Percentiles rank a stretch among this genome's conserved stretches.
Conservation (phyloP, 2,888 invertebrate species). For the Cryptosula pallasiana region DNA sequence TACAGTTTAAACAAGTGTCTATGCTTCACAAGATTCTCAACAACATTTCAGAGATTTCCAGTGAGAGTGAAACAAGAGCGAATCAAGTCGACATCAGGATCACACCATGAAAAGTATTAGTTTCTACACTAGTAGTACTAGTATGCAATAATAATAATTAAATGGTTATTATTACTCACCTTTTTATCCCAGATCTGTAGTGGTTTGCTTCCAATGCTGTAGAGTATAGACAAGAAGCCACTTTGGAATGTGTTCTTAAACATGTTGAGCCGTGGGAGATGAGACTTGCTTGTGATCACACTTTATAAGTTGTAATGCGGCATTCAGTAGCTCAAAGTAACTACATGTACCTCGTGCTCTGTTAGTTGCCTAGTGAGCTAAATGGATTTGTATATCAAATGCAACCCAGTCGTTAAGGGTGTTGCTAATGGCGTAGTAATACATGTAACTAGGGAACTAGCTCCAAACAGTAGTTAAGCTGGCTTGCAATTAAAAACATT, state of each 20-base stretch:
- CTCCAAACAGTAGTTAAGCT: neutral
- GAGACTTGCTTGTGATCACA: neutral
- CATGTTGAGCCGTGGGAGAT: slow-evolving; percentile 34
- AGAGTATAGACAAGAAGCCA: slow-evolving; percentile 52
- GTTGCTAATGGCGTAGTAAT: slow-evolving; percentile 13
- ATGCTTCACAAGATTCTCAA: no score
- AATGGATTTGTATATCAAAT: slow-evolving; percentile 14
- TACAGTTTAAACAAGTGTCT: no score
- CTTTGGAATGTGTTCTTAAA: slow-evolving; percentile 54
- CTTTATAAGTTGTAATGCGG: neutral
- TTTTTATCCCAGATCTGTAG: slow-evolving; percentile 53
- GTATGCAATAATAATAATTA: no score
- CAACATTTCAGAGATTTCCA: no score
- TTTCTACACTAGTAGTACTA: no score
- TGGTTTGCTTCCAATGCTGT: slow-evolving; percentile 53
- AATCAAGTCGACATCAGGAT: no score
- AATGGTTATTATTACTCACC: no score
- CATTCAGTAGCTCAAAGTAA: neutral
- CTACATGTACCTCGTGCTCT: neutral
- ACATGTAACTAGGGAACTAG: slow-evolving; percentile 8
- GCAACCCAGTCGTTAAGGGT: neutral
- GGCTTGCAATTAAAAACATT: neutral
- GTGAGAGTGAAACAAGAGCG: no score
- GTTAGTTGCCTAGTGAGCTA: slow-evolving; percentile 19
- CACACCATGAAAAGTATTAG: no score